Evolutionary conservation across 23 tunicate species (phyloP).

Genomic region (Aplidium turbinatum): DNA sequence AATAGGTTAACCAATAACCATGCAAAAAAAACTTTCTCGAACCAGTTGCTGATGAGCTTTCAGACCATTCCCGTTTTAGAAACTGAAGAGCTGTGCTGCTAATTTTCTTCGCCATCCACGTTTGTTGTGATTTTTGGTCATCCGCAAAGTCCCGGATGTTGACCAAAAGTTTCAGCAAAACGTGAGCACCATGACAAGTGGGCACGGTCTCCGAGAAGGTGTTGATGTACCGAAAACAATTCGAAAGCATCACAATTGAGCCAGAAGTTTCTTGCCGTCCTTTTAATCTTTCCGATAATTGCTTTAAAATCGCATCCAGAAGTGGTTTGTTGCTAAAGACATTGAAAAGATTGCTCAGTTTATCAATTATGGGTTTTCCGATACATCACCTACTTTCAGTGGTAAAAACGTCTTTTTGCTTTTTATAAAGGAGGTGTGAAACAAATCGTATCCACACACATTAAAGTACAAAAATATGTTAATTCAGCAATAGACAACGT

Average conservation of each 20-base stretch:
- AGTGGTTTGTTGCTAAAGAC: constrained; percentile 13
- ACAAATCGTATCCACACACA: too few relatives aligned
- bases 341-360: neutral
- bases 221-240: constrained; percentile 33
- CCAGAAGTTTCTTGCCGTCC: neutral
- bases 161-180: constrained; percentile 39
- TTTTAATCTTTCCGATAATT: neutral
- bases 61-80: constrained; percentile 41
- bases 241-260: constrained; percentile 21
- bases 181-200: constrained; percentile 27
- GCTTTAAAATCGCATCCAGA: neutral
- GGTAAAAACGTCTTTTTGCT: too few relatives aligned
- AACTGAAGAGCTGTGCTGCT: constrained; percentile 18
- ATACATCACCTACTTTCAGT: too few relatives aligned
- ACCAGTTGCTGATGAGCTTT: too few relatives aligned
- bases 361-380: neutral
- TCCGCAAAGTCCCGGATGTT: constrained; percentile 27
- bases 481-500: too few relatives aligned
- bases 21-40: too few relatives aligned
- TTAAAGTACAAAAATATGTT: too few relatives aligned
- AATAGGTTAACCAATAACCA: too few relatives aligned
- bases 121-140: constrained; percentile 37
- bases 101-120: constrained; percentile 47
- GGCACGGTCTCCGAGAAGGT: constrained; percentile 39
- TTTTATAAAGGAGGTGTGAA: too few relatives aligned